These are phyloP conservation scores for Alaudala cheleensis DNA, from an alignment of 2,113 vertebrate genomes.

Conservation along the genomic window DNA sequence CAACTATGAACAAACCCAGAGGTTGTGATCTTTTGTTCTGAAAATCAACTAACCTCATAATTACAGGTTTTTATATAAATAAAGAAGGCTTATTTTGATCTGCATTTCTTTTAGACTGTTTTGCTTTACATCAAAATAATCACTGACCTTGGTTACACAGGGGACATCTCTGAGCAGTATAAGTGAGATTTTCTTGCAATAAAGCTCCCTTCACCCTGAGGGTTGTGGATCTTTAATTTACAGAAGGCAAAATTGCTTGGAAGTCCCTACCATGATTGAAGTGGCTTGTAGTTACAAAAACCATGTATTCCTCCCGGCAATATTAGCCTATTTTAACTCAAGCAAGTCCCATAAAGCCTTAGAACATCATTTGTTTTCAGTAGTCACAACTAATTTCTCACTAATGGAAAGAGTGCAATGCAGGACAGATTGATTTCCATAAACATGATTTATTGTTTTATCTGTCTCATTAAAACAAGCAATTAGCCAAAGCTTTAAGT, in stretches of 20 bases:
- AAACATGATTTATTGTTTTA: slow-evolving; percentile 20
- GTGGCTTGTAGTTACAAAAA: not conserved
- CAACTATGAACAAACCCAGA: slow-evolving; percentile 10
- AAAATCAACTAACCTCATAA: slow-evolving; percentile 17
- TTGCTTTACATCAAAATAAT: not conserved
- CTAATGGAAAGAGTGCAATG: not conserved
- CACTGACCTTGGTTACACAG: not conserved
- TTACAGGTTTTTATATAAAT: not conserved
- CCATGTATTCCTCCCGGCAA: not conserved
- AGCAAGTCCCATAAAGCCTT: not conserved
- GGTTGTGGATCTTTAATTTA: slow-evolving; percentile 8
- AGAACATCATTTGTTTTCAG: not conserved
- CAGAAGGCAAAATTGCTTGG: not conserved
- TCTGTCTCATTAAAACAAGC: slow-evolving; percentile 3
- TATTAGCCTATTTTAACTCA: not conserved
- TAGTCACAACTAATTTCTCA: slow-evolving; percentile 1
- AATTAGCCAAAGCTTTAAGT: not conserved
- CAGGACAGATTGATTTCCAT: not conserved
- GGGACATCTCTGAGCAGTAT: not conserved
- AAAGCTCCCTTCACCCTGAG: not conserved
- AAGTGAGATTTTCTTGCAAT: not conserved
- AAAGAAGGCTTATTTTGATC: slow-evolving; percentile 8
- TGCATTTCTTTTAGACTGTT: not conserved
- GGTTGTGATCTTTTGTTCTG: slow-evolving; percentile 3
- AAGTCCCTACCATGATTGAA: not conserved